Evolutionary conservation across 2,888 invertebrate genomes (phyloP).

Genomic region (Aproaerema taeniolella): DNA sequence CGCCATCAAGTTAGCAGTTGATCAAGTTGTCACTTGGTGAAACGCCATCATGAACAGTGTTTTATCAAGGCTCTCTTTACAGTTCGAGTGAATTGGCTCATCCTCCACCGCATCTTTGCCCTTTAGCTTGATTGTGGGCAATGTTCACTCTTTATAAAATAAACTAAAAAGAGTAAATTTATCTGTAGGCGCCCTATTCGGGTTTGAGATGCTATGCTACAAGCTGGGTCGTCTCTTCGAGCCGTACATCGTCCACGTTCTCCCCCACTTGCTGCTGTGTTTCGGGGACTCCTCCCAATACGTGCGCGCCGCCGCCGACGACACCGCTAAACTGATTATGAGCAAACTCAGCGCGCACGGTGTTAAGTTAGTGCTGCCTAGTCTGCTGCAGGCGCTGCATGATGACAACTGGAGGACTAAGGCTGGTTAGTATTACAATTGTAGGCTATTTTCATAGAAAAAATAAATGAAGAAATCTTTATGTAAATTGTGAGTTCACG

Average conservation of each 20-base stretch:
- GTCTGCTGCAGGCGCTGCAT: slow-evolving; percentile 93
- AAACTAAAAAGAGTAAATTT: background rate
- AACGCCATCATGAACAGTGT: too few relatives aligned
- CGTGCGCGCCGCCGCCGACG: slow-evolving; percentile 97
- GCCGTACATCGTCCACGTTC: slow-evolving; percentile 98
- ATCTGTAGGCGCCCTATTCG: slow-evolving; percentile 90
- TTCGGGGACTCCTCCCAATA: slow-evolving; percentile 97
- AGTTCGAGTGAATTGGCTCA: too few relatives aligned
- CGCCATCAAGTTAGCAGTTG: too few relatives aligned
- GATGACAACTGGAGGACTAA: slow-evolving; percentile 99
- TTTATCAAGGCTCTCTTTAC: too few relatives aligned
- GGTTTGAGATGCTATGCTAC: slow-evolving; percentile 97
- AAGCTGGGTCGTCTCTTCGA: slow-evolving; percentile 98
- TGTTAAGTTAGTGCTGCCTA: slow-evolving; percentile 97
- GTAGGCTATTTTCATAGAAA: too few relatives aligned
- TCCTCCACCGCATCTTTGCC: too few relatives aligned
- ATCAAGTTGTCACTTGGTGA: too few relatives aligned
- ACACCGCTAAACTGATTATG: slow-evolving; percentile 97
- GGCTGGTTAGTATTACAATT: slow-evolving; percentile 84
- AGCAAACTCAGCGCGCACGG: slow-evolving; percentile 97
- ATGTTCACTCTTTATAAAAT: too few relatives aligned
- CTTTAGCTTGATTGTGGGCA: too few relatives aligned
- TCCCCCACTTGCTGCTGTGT: slow-evolving; percentile 95
- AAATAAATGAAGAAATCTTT: too few relatives aligned
- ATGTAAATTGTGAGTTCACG: too few relatives aligned